Percentiles rank a stretch among this genome's conserved stretches.
phyloP scores from a whole-genome alignment of 2,797 vertebrate genomes.

The Cryptoblepharus egeriae region DNA sequence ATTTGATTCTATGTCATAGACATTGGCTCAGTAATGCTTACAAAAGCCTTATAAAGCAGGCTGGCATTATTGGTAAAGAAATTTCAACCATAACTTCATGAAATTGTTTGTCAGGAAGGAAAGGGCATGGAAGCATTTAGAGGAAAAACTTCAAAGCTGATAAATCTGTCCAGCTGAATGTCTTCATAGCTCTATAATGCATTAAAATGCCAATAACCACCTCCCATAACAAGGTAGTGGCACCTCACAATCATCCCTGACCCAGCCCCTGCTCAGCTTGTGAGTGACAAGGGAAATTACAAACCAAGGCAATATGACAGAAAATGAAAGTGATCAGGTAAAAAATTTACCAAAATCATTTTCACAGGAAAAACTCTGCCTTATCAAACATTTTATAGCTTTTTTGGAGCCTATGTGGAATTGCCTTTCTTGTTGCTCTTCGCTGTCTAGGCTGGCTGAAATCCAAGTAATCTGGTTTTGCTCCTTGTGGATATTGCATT shows the following conservation, averaged over 20 bases:
- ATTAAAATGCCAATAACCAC: not conserved
- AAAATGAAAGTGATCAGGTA: conserved; percentile 16
- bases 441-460: not conserved
- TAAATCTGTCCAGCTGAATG: not conserved
- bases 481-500: not conserved
- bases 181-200: not conserved
- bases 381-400: not conserved
- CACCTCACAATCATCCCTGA: not conserved
- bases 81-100: no score
- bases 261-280: not conserved
- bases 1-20: not conserved
- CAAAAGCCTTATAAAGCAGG: no score
- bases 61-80: no score
- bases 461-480: conserved; percentile 9
- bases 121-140: not conserved
- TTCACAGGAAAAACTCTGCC: conserved; percentile 4
- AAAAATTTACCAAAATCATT: conserved; percentile 14
- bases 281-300: conserved; percentile 1
- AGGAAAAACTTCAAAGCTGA: not conserved
- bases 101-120: not conserved
- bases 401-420: conserved; percentile 11
- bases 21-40: no score
- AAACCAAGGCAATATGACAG: conserved; percentile 4
- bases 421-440: conserved; percentile 6
- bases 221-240: not conserved